Evolutionary conservation across 1,140 invertebrate species (phyloP), one percentile per base, ranked within the genome.

Genomic region (Lepidurus packardi): DNA sequence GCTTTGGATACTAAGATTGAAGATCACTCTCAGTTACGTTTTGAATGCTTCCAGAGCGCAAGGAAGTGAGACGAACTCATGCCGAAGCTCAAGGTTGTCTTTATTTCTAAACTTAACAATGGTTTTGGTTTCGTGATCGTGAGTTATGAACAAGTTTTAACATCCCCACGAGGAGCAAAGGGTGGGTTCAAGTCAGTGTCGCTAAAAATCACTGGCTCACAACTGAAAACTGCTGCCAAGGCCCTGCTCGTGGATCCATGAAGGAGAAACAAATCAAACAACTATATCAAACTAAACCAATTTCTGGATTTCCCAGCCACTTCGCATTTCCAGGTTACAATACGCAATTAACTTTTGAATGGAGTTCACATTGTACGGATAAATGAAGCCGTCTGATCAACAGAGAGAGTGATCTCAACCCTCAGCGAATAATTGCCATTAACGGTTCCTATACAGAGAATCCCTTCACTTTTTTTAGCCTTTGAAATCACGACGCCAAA

Each of bases 191-290:
- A 34, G 34, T 65, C 53, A 65, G 53, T 65, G 16, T 65, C 53
- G 21, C 53, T 65, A 65, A 65, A 65, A 65, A 16, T 65, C 53
- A 65, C 53, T 65, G 53, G 53, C 53, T n/a, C 53, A 65, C 53
- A 65, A 65, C 53, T n/a, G 53, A 65, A 65, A 65, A 11, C 53
- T 9, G 16, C 16, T 65, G 53, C 53, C 53, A 65, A 65, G 53
- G 53, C 53, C 53, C 53, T 65, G 53, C 53, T 21, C 53, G 21
- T 7, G 13, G 16, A 65, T 65, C 53, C 53, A 16, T 65, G 53
- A 65, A 65, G 7, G 53, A 65, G 21, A 65, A 65, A 65, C 53
- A 65, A n/a, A 16, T 7, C 53, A 65, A 21, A 65, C 53, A 65
- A 34, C 53, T 65, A 65, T n/a, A 34, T 34, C 53, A 21, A 65